Evolutionary conservation across 2,797 vertebrate genomes (phyloP), one percentile per base, ranked within the genome.

Genomic region (Sebastes reedi): DNA sequence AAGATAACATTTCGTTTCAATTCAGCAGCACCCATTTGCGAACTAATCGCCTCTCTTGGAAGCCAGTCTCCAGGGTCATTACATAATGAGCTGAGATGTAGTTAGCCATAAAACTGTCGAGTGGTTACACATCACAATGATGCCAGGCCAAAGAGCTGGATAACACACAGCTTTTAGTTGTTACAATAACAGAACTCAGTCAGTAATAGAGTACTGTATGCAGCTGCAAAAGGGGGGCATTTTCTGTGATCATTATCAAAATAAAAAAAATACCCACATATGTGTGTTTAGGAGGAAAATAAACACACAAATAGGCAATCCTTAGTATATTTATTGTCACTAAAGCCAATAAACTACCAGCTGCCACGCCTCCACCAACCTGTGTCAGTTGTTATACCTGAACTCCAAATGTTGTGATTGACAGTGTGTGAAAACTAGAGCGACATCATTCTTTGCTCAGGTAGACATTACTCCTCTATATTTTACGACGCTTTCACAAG

Each of bases 91-190:
- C 72, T 20, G 36, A 87, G 80, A 84, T 87, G 83, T 83, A 83
- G 85, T 81, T 82, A 85, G 82, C 91, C 82, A 91, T 95, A 89
- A 95, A 94, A 91, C 90, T 91, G 91, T 92, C 89, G 80, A 85
- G 87, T 87, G 83, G 86, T 84, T 82, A 87, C 85, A 82, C 88
- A 91, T 91, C 85, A 89, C 86, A 80, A 69, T 70, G 67, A 87
- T 68, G 36, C 75, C 75, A 84, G 81, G 83, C 77, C 85, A 86
- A 77, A 74, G 84, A 76, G 65, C 68, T 75, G 72, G 18, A 79
- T 72, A 60, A 82, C 82, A 83, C 75, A 82, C 46, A 74, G 73
- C 69, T 83, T 86, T 88, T 73, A 86, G 62, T 83, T 75, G 85
- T 67, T 69, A 75, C 56, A 66, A 89, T 65, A 55, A 52, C 62